Evolutionary conservation across 2,113 vertebrate genomes (phyloP).

Genomic region (Gobius niger): DNA sequence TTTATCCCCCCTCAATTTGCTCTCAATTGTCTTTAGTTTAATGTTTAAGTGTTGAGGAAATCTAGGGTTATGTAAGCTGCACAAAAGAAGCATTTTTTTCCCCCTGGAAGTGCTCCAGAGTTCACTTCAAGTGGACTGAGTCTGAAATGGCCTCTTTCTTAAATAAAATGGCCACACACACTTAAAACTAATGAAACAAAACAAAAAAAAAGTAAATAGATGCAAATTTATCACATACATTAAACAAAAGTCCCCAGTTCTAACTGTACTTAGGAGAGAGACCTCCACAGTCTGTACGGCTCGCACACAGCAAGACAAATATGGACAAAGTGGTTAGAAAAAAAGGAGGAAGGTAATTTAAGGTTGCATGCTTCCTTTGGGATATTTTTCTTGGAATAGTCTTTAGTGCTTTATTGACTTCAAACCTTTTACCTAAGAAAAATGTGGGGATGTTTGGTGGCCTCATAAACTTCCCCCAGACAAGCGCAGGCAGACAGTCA

Average conservation of each 20-base stretch:
- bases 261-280: slow-evolving; percentile 64
- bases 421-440: slow-evolving; percentile 31
- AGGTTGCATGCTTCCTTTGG: slow-evolving; percentile 68
- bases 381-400: slow-evolving; percentile 63
- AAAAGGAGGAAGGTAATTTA: slow-evolving; percentile 59
- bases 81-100: too few species aligned
- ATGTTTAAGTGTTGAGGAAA: too few species aligned
- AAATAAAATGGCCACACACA: too few species aligned
- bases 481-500: slow-evolving; percentile 54
- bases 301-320: slow-evolving; percentile 44
- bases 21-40: too few species aligned
- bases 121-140: too few species aligned
- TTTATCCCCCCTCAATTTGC: too few species aligned
- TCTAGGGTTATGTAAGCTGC: too few species aligned
- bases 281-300: slow-evolving; percentile 13
- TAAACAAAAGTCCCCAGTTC: slow-evolving; percentile 21
- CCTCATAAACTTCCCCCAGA: slow-evolving; percentile 62
- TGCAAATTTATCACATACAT: slow-evolving; percentile 21
- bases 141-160: too few species aligned
- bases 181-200: not conserved
- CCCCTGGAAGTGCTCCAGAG: too few species aligned
- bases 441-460: slow-evolving; percentile 56
- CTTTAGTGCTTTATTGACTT: slow-evolving; percentile 39
- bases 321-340: slow-evolving; percentile 32
- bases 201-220: not conserved